Percentiles rank a stretch among this genome's conserved stretches.
Conservation (phyloP, 2,888 invertebrate species). For the Tenthredo scrophulariae region DNA sequence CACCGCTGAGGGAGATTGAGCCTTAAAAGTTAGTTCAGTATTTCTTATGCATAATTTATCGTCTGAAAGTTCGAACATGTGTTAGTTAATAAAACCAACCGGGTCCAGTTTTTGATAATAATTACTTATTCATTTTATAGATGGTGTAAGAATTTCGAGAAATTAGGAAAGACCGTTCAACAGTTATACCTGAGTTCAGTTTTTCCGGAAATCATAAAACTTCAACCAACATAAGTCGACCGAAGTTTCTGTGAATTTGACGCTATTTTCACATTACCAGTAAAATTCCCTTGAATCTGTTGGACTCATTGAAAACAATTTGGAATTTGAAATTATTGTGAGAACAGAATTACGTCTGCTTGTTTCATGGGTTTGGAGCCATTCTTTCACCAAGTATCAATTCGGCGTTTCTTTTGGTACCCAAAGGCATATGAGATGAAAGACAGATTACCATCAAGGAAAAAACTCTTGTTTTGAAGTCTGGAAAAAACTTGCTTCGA, state of each 20-base stretch:
- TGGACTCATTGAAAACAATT: neutral
- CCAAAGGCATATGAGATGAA: neutral
- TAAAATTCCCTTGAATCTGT: neutral
- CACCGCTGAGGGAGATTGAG: constrained; percentile 3
- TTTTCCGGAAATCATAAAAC: neutral
- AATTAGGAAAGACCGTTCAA: neutral
- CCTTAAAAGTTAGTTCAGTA: neutral
- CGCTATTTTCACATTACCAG: neutral
- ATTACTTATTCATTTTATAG: neutral
- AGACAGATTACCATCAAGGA: neutral
- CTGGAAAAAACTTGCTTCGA: neutral
- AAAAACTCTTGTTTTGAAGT: neutral
- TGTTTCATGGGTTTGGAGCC: neutral
- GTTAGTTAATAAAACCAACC: neutral
- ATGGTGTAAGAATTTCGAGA: neutral
- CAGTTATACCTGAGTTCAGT: neutral
- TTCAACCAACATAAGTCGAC: neutral
- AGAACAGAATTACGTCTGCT: neutral
- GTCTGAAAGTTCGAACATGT: neutral
- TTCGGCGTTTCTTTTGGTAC: neutral
- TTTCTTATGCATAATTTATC: neutral
- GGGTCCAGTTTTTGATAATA: neutral
- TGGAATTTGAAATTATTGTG: neutral
- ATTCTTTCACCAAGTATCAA: neutral
- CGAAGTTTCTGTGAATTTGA: neutral